A percentile compares a stretch with the other conserved stretches of the same genome.
Conservation (phyloP, 2,113 vertebrate species). For the Gorilla gorilla region DNA sequence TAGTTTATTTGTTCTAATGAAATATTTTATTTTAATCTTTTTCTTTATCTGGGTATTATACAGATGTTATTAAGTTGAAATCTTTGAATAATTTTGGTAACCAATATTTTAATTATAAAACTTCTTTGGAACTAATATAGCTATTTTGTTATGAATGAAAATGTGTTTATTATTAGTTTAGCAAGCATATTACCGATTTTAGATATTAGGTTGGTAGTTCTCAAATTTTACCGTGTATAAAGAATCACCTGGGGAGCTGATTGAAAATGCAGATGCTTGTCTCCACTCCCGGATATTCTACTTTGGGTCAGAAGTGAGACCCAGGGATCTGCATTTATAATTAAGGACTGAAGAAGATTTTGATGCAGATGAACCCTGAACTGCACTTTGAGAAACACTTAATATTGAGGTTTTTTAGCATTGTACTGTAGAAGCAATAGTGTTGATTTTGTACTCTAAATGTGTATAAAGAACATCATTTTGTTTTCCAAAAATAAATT, state of each 20-base stretch:
- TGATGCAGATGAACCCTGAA: fast-evolving
- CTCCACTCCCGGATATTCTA: not conserved
- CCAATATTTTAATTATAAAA: slow-evolving; percentile 48
- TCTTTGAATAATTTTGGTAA: slow-evolving; percentile 61
- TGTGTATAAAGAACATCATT: not conserved
- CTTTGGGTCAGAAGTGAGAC: not conserved
- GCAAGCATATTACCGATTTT: slow-evolving; percentile 70
- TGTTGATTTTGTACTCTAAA: not conserved
- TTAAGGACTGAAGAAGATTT: not conserved
- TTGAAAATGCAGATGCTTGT: not conserved
- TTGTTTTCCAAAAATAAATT: not conserved
- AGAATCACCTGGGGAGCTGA: not conserved
- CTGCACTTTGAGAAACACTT: not conserved
- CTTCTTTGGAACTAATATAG: slow-evolving; percentile 68
- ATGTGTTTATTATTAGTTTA: slow-evolving; percentile 29
- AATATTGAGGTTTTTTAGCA: not conserved
- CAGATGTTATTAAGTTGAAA: slow-evolving; percentile 5
- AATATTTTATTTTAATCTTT: not conserved
- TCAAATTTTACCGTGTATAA: not conserved
- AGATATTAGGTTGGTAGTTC: slow-evolving; percentile 44
- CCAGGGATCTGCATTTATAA: not conserved
- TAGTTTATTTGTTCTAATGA: not conserved
- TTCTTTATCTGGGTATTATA: not conserved
- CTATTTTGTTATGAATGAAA: slow-evolving; percentile 64
- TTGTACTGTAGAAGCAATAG: not conserved